Conservation (phyloP, 2,888 invertebrate species). For the Nineta flava region DNA sequence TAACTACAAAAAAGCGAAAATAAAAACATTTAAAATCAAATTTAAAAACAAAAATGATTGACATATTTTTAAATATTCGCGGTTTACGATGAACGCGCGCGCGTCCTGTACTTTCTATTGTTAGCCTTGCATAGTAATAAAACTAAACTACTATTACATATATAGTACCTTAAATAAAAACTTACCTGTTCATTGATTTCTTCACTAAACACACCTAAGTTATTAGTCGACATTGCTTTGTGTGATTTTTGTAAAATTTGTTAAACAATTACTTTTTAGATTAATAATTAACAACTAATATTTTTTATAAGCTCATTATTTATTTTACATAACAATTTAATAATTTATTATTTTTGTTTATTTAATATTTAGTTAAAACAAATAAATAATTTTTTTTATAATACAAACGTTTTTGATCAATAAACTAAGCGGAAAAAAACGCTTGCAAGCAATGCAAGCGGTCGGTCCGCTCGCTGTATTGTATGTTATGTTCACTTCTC, state of each 20-base stretch:
- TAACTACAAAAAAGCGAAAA: neutral
- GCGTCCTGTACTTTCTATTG: slow-evolving; percentile 1
- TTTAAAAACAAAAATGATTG: neutral
- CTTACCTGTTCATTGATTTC: slow-evolving; percentile 4
- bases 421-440: slow-evolving; percentile 3
- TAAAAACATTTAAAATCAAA: neutral
- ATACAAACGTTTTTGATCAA: slow-evolving; percentile 2
- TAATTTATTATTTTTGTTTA: neutral
- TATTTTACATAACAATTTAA: neutral
- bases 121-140: neutral
- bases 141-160: neutral
- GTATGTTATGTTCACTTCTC: neutral
- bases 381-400: neutral
- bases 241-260: neutral
- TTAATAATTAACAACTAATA: too few species aligned
- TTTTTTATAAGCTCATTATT: too few species aligned
- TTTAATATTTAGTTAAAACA: neutral
- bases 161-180: neutral
- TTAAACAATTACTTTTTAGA: too few species aligned
- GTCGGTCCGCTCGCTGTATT: neutral
- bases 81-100: slow-evolving; percentile 1
- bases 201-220: slow-evolving; percentile 2
- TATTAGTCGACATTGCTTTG: neutral
- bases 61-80: neutral
- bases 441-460: slow-evolving; percentile 2